Conservation (phyloP, 2,797 vertebrate genomes). For the Aulostomus chinensis region DNA sequence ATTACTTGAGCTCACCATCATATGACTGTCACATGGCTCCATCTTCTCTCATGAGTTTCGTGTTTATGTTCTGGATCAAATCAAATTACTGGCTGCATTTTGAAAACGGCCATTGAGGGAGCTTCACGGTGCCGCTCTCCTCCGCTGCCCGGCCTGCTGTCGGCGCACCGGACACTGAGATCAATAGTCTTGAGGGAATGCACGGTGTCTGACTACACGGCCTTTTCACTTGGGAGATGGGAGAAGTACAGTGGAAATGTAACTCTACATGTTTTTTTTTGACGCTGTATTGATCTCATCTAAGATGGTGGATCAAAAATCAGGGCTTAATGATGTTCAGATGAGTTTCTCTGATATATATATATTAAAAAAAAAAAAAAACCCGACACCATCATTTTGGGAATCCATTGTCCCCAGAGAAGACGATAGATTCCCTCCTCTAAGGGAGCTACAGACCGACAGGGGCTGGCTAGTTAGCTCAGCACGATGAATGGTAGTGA, state of each 20-base stretch:
- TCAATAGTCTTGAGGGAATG: slow-evolving; percentile 68
- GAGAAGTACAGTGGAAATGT: slow-evolving; percentile 62
- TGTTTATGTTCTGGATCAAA: slow-evolving; percentile 44
- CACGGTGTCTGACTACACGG: slow-evolving; percentile 66
- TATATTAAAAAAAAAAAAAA: no score
- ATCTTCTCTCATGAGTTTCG: slow-evolving; percentile 1
- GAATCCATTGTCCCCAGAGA: no score
- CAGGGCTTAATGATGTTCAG: no score
- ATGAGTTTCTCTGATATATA: no score
- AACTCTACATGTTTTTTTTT: slow-evolving; percentile 54
- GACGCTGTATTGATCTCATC: slow-evolving; percentile 60
- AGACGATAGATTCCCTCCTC: no score
- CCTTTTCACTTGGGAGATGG: slow-evolving; percentile 65
- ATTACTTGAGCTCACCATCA: slow-evolving; percentile 28
- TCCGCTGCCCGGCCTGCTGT: slow-evolving; percentile 25
- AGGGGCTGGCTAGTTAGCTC: no score
- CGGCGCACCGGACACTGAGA: slow-evolving; percentile 47
- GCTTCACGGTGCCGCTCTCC: slow-evolving; percentile 15
- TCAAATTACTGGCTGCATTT: slow-evolving; percentile 37
- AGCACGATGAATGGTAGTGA: no score
- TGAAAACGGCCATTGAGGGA: slow-evolving; percentile 41
- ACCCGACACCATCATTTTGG: no score
- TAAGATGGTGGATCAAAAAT: slow-evolving; percentile 34
- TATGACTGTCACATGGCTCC: slow-evolving; percentile 44
- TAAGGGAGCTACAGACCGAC: no score